Evolutionary conservation across 2,113 vertebrate species (phyloP), one percentile per base, ranked within the genome.

Genomic region (Ahaetulla prasina): DNA sequence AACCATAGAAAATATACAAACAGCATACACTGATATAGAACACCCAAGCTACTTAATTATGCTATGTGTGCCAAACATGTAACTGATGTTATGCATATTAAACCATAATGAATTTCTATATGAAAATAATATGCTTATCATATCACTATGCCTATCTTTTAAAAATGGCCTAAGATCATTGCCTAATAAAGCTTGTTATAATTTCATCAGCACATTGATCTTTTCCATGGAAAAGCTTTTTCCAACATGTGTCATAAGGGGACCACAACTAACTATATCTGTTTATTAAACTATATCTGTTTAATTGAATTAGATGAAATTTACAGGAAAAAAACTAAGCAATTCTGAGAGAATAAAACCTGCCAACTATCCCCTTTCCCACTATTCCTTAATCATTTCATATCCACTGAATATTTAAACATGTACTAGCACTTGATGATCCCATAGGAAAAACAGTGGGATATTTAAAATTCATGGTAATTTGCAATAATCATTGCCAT

Each of bases 391-490:
- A 80, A 35, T 80, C 35, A 35, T 80, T 80, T 39, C 35, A 80
- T 39, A 39, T 80, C 35, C 18, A 80, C 7, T 80, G 35, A 80
- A 80, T 80, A 80, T 39, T 39, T 80, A 80, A 80, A 80, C 35
- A 74, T 74, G 68, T 74, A 20, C n/a, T 35, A 74, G n/a, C 16
- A 80, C 7, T 80, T 80, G 68, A 80, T 39, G 7, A 39, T 8
- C 68, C 35, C n/a, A 20, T 20, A 80, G 16, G 35, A 80, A 80
- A 80, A 80, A 39, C 68, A 80, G 16, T n/a, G 0, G n/a, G 3
- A 55, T 25, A 10, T 54, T 55, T 92, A 94, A 92, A 49, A 86
- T 35, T 3, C 57, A 93, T 87, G 52, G 85, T 50, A 60, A 92
- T 93, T 93, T 35, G 8, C 49, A 91, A 92, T 5, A 68, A 74